phyloP scores from a whole-genome alignment of 2,888 invertebrate species.

The Magallana nippona region DNA sequence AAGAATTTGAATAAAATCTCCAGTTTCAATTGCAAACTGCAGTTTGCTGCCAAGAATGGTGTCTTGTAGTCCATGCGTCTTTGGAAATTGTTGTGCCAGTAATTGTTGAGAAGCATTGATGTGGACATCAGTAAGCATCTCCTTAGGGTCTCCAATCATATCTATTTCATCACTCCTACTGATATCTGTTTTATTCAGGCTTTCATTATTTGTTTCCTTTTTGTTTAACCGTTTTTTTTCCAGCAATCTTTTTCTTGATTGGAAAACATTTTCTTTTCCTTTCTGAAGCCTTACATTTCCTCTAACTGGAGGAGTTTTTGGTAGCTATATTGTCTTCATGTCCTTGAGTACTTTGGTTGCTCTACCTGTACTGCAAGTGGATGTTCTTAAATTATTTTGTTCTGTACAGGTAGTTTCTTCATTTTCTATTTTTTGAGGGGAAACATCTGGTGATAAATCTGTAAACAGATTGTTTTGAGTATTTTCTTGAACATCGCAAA shows the following conservation, averaged over 20 bases:
- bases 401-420: no score
- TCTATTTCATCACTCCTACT: neutral
- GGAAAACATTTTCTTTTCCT: constrained; percentile 9
- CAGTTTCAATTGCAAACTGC: constrained; percentile 4
- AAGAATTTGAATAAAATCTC: constrained; percentile 28
- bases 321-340: neutral
- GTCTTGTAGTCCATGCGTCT: constrained; percentile 10
- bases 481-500: no score
- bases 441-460: no score
- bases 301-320: constrained; percentile 29
- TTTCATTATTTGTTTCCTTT: neutral
- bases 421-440: no score
- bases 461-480: no score
- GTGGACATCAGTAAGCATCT: constrained; percentile 22
- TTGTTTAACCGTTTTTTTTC: neutral
- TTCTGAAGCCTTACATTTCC: constrained; percentile 24
- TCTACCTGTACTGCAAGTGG: no score
- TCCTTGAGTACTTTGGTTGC: neutral
- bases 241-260: constrained; percentile 7
- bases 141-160: neutral
- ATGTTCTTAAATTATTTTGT: no score
- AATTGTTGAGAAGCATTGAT: neutral
- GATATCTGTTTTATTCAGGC: neutral
- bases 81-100: constrained; percentile 19
- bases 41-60: constrained; percentile 21